Percentiles rank a stretch among this genome's conserved stretches.
These are phyloP conservation scores for Mirounga angustirostris DNA, from an alignment of 2,113 vertebrate species.

Conservation along the genomic window DNA sequence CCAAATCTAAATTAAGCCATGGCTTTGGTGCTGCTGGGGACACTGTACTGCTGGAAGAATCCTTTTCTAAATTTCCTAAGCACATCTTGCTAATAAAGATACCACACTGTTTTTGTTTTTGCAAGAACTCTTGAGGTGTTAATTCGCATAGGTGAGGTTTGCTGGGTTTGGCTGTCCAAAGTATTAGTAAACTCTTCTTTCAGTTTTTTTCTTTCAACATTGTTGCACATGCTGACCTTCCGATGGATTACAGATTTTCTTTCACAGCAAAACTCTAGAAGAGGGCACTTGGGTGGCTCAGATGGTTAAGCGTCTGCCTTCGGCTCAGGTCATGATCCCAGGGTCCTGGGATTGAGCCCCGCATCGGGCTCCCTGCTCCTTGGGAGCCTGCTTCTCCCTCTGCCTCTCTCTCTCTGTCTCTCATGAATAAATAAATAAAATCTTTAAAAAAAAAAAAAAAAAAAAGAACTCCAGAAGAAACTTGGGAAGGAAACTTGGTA, in stretches of 20 bases:
- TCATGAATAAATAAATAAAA: no score
- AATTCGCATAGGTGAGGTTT: not conserved
- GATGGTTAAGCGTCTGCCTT: no score
- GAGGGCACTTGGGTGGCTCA: not conserved
- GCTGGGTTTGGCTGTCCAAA: not conserved
- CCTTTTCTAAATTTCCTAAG: constrained; percentile 10
- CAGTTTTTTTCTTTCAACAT: not conserved
- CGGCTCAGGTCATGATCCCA: no score
- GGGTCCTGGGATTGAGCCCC: no score
- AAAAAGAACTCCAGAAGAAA: constrained; percentile 32
- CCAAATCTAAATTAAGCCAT: constrained; percentile 12
- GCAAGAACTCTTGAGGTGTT: not conserved
- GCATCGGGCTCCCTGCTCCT: no score
- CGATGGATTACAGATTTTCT: not conserved
- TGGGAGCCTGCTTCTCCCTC: no score
- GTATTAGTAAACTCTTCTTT: constrained; percentile 10
- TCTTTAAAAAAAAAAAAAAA: no score
- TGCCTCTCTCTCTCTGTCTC: no score
- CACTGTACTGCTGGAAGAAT: not conserved
- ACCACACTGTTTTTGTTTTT: not conserved
- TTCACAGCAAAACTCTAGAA: constrained; percentile 46
- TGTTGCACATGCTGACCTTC: not conserved
- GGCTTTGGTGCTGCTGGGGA: not conserved
- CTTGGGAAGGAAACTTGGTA: not conserved
- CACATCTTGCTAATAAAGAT: not conserved